Conservation (phyloP, 2,113 vertebrate genomes). For the Psittacara wagleri region DNA sequence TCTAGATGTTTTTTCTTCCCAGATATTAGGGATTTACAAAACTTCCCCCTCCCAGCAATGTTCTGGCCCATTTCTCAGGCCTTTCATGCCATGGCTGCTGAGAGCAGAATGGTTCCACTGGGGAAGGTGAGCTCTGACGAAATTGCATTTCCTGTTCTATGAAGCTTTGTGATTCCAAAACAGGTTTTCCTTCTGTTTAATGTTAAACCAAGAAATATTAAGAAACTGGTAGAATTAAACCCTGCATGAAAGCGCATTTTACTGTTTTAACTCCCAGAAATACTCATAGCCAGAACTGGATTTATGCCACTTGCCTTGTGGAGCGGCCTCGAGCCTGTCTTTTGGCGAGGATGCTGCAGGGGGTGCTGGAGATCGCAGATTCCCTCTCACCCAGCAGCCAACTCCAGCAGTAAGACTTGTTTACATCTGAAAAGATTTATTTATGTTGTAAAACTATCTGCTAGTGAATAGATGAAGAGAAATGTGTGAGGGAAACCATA, state of each 20-base stretch:
- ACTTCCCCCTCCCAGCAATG: not conserved
- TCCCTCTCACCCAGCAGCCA: not conserved
- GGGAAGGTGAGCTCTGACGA: rapidly evolving
- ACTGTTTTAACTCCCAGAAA: not conserved
- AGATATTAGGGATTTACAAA: not conserved
- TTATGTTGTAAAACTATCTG: constrained; percentile 49
- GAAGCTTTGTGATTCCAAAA: not conserved
- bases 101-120: rapidly evolving
- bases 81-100: rapidly evolving
- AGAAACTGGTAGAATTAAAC: not conserved
- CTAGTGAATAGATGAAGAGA: constrained; percentile 48
- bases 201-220: not conserved
- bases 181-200: not conserved
- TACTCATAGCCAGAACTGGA: rapidly evolving
- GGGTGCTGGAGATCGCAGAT: constrained; percentile 22
- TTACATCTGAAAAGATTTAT: constrained; percentile 61
- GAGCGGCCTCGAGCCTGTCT: not conserved
- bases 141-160: not conserved
- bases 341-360: constrained; percentile 2
- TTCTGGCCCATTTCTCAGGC: not conserved
- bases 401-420: not conserved
- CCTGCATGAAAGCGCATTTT: not conserved
- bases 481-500: constrained; percentile 54
- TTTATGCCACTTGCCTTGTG: rapidly evolving
- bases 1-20: not conserved